Evolutionary conservation across 2,113 vertebrate species (phyloP).

Genomic region (Cebidichthys violaceus): DNA sequence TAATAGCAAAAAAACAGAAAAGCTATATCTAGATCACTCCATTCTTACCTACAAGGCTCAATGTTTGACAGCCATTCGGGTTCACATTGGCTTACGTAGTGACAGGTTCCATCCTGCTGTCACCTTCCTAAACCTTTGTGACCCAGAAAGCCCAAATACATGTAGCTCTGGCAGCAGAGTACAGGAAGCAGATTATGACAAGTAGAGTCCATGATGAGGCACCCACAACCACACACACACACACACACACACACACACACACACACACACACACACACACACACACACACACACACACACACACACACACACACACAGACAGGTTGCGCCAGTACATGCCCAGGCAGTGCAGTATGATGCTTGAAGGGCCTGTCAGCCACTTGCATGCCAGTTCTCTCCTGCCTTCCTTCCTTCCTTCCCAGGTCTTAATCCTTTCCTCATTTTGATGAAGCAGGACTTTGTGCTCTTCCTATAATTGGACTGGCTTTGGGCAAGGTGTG

Average conservation of each 20-base stretch:
- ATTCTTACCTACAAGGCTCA: slow-evolving; percentile 10
- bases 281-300: slow-evolving; percentile 13
- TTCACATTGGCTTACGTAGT: slow-evolving; percentile 19
- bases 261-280: slow-evolving; percentile 29
- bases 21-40: slow-evolving; percentile 13
- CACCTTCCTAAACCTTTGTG: slow-evolving; percentile 31
- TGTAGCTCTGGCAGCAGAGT: slow-evolving; percentile 49
- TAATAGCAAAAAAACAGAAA: slow-evolving; percentile 15
- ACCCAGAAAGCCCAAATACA: slow-evolving; percentile 54
- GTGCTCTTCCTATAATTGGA: slow-evolving; percentile 68
- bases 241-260: slow-evolving; percentile 32
- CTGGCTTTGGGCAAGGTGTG: slow-evolving; percentile 58
- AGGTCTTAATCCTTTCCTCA: slow-evolving; percentile 68
- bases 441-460: slow-evolving; percentile 70
- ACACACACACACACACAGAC: slow-evolving; percentile 29
- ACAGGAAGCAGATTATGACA: slow-evolving; percentile 58
- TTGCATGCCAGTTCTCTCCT: slow-evolving; percentile 64
- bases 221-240: slow-evolving; percentile 12
- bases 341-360: slow-evolving; percentile 46
- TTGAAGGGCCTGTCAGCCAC: slow-evolving; percentile 59
- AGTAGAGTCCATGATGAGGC: slow-evolving; percentile 54
- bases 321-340: slow-evolving; percentile 39
- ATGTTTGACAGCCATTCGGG: slow-evolving; percentile 23
- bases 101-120: slow-evolving; percentile 36
- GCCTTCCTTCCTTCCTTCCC: slow-evolving; percentile 47